phyloP scores from a whole-genome alignment of 2,113 vertebrate genomes.

The Lipophrys pholis region DNA sequence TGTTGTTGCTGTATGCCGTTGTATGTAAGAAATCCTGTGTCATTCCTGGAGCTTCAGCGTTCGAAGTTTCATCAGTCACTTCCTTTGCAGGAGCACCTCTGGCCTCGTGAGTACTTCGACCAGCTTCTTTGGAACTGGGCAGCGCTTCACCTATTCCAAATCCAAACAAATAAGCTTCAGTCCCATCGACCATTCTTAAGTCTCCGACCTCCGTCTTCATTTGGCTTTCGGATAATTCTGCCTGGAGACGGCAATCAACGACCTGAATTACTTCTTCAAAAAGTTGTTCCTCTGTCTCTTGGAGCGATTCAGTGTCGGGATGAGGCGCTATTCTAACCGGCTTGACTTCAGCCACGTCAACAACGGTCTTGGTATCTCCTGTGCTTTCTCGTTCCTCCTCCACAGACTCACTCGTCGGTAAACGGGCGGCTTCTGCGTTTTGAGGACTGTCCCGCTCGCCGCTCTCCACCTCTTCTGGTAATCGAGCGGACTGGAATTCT shows the following conservation, averaged over 20 bases:
- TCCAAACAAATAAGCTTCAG: slow-evolving; percentile 20
- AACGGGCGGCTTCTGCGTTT: slow-evolving; percentile 39
- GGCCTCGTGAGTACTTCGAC: too few relatives aligned
- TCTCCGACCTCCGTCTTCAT: slow-evolving; percentile 22
- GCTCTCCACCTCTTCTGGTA: slow-evolving; percentile 71
- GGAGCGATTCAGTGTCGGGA: not conserved
- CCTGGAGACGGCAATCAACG: not conserved
- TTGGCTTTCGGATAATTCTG: not conserved
- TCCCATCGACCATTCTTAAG: not conserved
- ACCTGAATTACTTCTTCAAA: slow-evolving; percentile 17
- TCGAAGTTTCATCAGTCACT: too few relatives aligned
- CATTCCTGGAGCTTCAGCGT: too few relatives aligned
- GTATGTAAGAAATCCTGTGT: too few relatives aligned
- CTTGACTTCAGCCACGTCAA: slow-evolving; percentile 22
- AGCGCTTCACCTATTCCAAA: not conserved
- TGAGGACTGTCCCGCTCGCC: slow-evolving; percentile 33
- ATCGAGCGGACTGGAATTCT: slow-evolving; percentile 47
- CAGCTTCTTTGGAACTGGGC: not conserved
- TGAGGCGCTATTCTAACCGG: not conserved
- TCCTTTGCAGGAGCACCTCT: too few relatives aligned
- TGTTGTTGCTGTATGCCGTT: not conserved
- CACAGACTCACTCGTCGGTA: slow-evolving; percentile 22
- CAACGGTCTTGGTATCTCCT: not conserved
- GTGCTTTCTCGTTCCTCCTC: slow-evolving; percentile 31
- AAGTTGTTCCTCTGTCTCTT: slow-evolving; percentile 14